Base-by-base conservation (phyloP, 2,888 invertebrate genomes). In the Philopedon plagiatum region DNA sequence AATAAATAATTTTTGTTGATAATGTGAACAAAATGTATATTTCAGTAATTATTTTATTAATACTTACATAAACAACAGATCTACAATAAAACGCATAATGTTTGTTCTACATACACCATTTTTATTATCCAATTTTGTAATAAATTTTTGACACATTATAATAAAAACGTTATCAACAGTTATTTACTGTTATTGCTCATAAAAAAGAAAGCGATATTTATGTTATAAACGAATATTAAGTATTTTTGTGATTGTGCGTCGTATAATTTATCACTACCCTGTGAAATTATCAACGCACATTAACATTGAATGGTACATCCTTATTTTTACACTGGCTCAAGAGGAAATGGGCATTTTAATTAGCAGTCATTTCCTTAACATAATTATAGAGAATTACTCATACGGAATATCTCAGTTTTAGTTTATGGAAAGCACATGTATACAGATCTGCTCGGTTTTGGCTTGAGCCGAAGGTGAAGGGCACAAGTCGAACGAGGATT, bases 101-200 rank as follows among this genome's bases (percentile, higher is more conserved):
- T 54, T 54, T 54, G 51, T 54, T 54, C 51, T 54, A 32, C 51
- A 54, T 54, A 54, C 11, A 29, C 51, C 15, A 18, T n/a, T n/a
- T 54, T 54, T 54, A 49, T 46, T 46, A 26, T 49, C 26, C 13
- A 41, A 29, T 54, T 26, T 29, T 54, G 26, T 29, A 54, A 54
- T 29, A 54, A 9, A 23, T 29, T 54, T 54, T 54, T 29, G 51
- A 54, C 51, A 54, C 29, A 29, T 54, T 29, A 54, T 54, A 54
- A 54, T 54, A 54, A 54, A 54, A 54, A 32, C 15, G 51, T 54
- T 54, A 29, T 54, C 51, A 29, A 29, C 29, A 54, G 29, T 2
- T 29, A 54, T 29, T n/a, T n/a, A 18, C 13, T 15, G 29, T 29
- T 54, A 54, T 51, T 51, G 51, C 29, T 18, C 15, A 18, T 54